phyloP scores from a whole-genome alignment of 2,888 invertebrate species.

The Chirona hameri region DNA sequence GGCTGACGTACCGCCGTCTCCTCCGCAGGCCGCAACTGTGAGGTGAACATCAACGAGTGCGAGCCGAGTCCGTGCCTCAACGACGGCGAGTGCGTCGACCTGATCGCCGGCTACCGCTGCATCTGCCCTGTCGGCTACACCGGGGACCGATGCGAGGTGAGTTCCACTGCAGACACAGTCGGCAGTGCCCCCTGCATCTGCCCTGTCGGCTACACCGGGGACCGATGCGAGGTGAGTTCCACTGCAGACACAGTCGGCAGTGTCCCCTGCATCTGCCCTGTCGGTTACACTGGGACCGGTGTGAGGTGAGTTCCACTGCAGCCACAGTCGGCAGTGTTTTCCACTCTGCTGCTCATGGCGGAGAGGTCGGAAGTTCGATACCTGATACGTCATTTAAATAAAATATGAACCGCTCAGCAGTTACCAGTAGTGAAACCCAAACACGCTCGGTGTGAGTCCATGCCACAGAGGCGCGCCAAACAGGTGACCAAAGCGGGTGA shows the following conservation, averaged over 20 bases:
- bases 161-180: neutral
- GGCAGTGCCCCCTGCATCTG: slow-evolving; percentile 69
- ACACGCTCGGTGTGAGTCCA: no score
- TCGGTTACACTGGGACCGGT: slow-evolving; percentile 84
- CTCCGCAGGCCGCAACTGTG: slow-evolving; percentile 77
- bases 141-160: slow-evolving; percentile 74
- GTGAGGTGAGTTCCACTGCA: slow-evolving; percentile 54
- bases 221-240: slow-evolving; percentile 64
- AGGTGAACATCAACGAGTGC: slow-evolving; percentile 89
- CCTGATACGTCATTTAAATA: no score
- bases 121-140: slow-evolving; percentile 88
- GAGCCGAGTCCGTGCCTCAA: slow-evolving; percentile 83
- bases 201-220: slow-evolving; percentile 84
- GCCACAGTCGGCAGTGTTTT: no score
- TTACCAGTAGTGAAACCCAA: no score
- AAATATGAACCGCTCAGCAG: no score
- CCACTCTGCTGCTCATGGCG: no score
- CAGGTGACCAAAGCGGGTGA: no score
- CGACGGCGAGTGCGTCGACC: slow-evolving; percentile 81
- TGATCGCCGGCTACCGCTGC: slow-evolving; percentile 82
- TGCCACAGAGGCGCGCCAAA: no score
- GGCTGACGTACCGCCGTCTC: neutral
- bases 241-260: neutral
- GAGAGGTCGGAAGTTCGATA: no score
- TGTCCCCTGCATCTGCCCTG: slow-evolving; percentile 77